Conservation (phyloP, 2,888 invertebrate genomes). For the Thera obeliscata region DNA sequence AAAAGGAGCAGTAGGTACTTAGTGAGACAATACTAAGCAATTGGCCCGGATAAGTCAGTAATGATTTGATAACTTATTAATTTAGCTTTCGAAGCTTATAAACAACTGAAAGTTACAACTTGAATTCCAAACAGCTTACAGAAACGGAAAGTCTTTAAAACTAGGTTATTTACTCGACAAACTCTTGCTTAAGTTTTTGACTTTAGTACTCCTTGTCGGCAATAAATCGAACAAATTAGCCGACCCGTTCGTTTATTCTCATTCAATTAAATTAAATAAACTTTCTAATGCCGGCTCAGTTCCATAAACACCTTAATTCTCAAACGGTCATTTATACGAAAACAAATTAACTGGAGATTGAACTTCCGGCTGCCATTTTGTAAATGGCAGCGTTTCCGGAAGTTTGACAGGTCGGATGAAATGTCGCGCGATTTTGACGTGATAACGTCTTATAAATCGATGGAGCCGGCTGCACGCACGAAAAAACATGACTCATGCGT, state of each 20-base stretch:
- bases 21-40: background rate
- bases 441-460: too few relatives aligned
- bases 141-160: constrained; percentile 49
- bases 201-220: constrained; percentile 38
- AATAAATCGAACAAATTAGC: constrained; percentile 66
- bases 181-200: constrained; percentile 22
- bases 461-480: too few relatives aligned
- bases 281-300: constrained; percentile 64
- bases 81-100: constrained; percentile 19
- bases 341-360: constrained; percentile 73
- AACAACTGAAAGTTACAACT: constrained; percentile 30
- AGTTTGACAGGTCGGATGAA: constrained; percentile 80
- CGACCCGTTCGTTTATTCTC: constrained; percentile 64
- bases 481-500: too few relatives aligned
- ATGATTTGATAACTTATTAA: constrained; percentile 21
- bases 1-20: too few relatives aligned
- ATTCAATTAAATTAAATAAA: constrained; percentile 66
- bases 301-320: constrained; percentile 80
- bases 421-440: constrained; percentile 81
- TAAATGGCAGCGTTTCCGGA: constrained; percentile 67
- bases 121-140: constrained; percentile 46
- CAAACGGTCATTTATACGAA: constrained; percentile 74
- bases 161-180: constrained; percentile 39
- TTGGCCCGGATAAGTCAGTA: constrained; percentile 1
- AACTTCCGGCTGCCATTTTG: constrained; percentile 64